These are phyloP conservation scores for Gonioctena quinquepunctata DNA, from an alignment of 1,140 invertebrate genomes.

Conservation along the genomic window DNA sequence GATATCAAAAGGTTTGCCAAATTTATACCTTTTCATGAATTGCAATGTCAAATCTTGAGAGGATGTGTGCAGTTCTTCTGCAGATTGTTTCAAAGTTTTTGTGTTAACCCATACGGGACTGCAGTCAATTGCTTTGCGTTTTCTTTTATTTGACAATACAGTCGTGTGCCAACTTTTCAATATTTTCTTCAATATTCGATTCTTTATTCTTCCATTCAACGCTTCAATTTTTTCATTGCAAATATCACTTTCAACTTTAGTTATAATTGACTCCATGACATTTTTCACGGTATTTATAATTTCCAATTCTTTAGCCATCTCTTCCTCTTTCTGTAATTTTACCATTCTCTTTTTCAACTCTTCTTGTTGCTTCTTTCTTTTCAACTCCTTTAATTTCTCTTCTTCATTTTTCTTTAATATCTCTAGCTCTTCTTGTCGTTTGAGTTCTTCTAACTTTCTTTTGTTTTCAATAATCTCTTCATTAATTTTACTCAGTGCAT, in stretches of 20 bases:
- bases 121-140: slow-evolving; percentile 60
- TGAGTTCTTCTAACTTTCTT: slow-evolving; percentile 26
- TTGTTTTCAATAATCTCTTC: neutral
- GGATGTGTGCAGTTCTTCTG: slow-evolving; percentile 56
- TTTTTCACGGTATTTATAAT: slow-evolving; percentile 28
- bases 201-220: slow-evolving; percentile 51
- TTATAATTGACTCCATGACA: slow-evolving; percentile 47
- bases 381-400: slow-evolving; percentile 33
- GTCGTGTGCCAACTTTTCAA: slow-evolving; percentile 59
- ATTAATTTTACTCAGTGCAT: neutral
- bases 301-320: slow-evolving; percentile 32
- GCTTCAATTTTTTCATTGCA: slow-evolving; percentile 54
- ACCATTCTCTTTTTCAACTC: slow-evolving; percentile 22
- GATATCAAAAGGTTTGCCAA: slow-evolving; percentile 55
- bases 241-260: slow-evolving; percentile 26
- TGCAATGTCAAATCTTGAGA: slow-evolving; percentile 60
- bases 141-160: slow-evolving; percentile 44
- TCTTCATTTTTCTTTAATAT: slow-evolving; percentile 11
- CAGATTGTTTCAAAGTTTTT: slow-evolving; percentile 59
- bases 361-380: slow-evolving; percentile 27
- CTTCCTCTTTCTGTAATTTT: slow-evolving; percentile 29
- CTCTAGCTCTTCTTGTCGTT: slow-evolving; percentile 33
- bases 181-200: slow-evolving; percentile 54
- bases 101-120: slow-evolving; percentile 66
- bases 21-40: slow-evolving; percentile 62